Evolutionary conservation across 1,140 invertebrate genomes (phyloP).

Genomic region (Megathymus violae): DNA sequence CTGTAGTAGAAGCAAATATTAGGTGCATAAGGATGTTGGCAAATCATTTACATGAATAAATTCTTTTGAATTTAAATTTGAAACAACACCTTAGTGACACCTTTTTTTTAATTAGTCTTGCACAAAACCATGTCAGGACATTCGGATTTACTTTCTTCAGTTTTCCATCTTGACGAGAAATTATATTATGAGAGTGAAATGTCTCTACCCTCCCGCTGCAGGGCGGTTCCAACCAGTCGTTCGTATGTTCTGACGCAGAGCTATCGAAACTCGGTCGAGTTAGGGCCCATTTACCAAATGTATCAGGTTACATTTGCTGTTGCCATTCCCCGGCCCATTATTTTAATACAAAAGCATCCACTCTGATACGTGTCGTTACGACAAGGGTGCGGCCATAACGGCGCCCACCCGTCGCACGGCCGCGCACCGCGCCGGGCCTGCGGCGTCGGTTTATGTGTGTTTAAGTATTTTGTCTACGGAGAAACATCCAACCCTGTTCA

Average conservation of each 20-base stretch:
- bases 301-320: conserved; percentile 32
- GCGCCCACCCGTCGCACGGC: neutral
- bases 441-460: neutral
- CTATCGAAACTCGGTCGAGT: conserved; percentile 30
- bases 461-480: neutral
- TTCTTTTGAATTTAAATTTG: too few relatives aligned
- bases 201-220: too few relatives aligned
- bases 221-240: neutral
- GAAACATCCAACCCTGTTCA: neutral
- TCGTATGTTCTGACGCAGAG: neutral
- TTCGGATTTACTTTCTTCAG: too few relatives aligned
- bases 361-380: conserved; percentile 29
- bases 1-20: too few relatives aligned
- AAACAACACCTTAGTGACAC: too few relatives aligned
- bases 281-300: conserved; percentile 32
- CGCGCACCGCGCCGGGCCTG: neutral
- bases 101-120: too few relatives aligned
- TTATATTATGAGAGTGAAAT: too few relatives aligned
- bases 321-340: conserved; percentile 29
- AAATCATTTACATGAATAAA: too few relatives aligned
- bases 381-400: conserved; percentile 19
- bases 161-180: too few relatives aligned
- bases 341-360: conserved; percentile 29
- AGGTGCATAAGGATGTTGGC: too few relatives aligned
- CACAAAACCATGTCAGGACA: too few relatives aligned